Evolutionary conservation across 1,140 invertebrate genomes (phyloP).

Genomic region (Diorhabda elongata): DNA sequence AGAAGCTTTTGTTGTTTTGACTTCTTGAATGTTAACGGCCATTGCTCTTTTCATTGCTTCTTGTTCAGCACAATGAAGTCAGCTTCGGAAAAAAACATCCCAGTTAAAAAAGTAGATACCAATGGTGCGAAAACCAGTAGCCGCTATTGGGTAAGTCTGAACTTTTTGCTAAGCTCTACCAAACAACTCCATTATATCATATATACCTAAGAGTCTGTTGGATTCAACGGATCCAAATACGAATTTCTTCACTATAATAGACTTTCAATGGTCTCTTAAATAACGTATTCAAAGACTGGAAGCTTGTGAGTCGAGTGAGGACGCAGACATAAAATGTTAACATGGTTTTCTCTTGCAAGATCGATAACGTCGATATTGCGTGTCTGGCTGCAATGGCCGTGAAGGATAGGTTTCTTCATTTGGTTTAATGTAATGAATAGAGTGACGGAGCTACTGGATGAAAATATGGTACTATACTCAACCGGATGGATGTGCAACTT

Average conservation of each 20-base stretch:
- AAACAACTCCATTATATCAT: conserved; percentile 35
- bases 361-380: conserved; percentile 38
- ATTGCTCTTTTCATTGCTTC: too few species aligned
- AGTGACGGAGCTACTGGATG: conserved; percentile 35
- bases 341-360: conserved; percentile 30
- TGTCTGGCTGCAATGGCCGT: conserved; percentile 36
- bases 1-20: too few species aligned
- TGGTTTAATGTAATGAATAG: conserved; percentile 31
- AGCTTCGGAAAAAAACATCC: too few species aligned
- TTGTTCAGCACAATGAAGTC: too few species aligned
- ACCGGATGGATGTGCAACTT: conserved; percentile 24
- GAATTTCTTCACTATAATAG: conserved; percentile 34
- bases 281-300: background rate
- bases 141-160: too few species aligned
- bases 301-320: conserved; percentile 13
- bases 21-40: too few species aligned
- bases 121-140: too few species aligned
- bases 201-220: conserved; percentile 25
- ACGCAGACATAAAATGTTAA: conserved; percentile 17
- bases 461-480: conserved; percentile 41
- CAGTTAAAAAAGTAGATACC: too few species aligned
- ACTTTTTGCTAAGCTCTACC: too few species aligned
- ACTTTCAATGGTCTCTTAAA: conserved; percentile 38
- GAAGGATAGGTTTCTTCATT: conserved; percentile 35
- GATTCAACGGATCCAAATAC: conserved; percentile 24